Base-by-base conservation (phyloP, 2,888 invertebrate species). In the Xylocampa areola region DNA sequence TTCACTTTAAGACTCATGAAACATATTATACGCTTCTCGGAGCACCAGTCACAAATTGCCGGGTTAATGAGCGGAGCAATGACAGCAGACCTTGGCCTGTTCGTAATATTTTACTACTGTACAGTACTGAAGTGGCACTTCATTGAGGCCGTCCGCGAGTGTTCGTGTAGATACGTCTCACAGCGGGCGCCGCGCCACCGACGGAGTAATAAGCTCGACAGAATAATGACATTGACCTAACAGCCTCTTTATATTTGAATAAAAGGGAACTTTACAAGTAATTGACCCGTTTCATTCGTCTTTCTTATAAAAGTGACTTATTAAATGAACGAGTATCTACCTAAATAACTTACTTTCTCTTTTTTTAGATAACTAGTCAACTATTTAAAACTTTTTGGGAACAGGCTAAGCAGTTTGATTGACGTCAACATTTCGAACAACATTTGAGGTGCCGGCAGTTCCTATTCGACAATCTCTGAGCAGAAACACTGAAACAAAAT, bases 71-170 rank as follows among this genome's bases (percentile, higher is more conserved):
- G 41, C 16, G n/a, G 13, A 53, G 29, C 52, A 37, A 61, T 47
- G 17, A 40, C 44, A 19, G 39, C 2, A 11, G 10, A 35, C 68
- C 68, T 68, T 43, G 64, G 43, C 53, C 45, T 64, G 21, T 30
- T 16, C 11, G 21, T 11, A 16, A 39, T 51, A 39, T 23, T 43
- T 43, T 43, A 50, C 49, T n/a, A 13, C 21, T 30, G 30, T 29
- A 19, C 11, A 43, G 8, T 43, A 23, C 27, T 16, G 36, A 66
- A 58, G 41, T 32, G 48, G 21, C 36, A 37, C 36, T 58, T 37
- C 32, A 19, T 48, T 21, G 35, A 25, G 35, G 19, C 30, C 33
- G 32, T 37, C 11, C n/a, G 7, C 25, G 10, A 48, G 35, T 40
- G 21, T 13, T 63, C 23, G 25, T 33, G 21, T n/a, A 39, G 45